Evolutionary conservation across 2,113 vertebrate species (phyloP).

Genomic region (Bubo bubo): DNA sequence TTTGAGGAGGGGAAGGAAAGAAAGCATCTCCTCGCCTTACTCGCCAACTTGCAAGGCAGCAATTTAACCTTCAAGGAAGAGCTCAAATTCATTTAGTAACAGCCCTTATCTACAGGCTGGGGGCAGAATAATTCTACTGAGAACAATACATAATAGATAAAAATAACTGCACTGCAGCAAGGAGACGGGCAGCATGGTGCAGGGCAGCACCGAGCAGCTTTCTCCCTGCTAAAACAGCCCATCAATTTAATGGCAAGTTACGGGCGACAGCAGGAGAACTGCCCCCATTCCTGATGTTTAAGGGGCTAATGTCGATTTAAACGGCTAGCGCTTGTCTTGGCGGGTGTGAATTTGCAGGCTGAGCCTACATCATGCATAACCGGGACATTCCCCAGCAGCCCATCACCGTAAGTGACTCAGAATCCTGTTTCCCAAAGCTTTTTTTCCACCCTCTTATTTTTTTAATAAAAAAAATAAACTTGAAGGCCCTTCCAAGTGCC

Average conservation of each 20-base stretch:
- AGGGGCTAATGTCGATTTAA: not conserved
- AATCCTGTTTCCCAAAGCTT: not conserved
- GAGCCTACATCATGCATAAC: fast-evolving
- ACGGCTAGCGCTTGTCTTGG: not conserved
- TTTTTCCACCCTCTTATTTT: fast-evolving
- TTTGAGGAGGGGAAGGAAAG: not conserved
- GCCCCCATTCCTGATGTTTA: not conserved
- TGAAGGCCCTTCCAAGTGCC: not conserved
- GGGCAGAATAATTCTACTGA: not conserved
- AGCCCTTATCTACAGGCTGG: not conserved
- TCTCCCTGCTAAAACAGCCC: not conserved
- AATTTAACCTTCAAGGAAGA: not conserved
- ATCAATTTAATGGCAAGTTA: not conserved
- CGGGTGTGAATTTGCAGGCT: not conserved
- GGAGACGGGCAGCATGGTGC: not conserved
- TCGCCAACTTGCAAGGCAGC: not conserved
- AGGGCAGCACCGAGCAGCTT: not conserved
- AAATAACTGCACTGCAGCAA: constrained; percentile 12
- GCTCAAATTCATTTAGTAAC: not conserved
- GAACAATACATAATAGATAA: constrained; percentile 40
- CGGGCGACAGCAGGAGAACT: not conserved
- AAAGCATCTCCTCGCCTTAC: not conserved
- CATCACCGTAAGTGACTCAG: not conserved
- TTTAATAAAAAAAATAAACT: not conserved
- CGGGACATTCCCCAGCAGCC: not conserved